Evolutionary conservation across 2,888 invertebrate genomes (phyloP).

Genomic region (Scaeva pyrastri): DNA sequence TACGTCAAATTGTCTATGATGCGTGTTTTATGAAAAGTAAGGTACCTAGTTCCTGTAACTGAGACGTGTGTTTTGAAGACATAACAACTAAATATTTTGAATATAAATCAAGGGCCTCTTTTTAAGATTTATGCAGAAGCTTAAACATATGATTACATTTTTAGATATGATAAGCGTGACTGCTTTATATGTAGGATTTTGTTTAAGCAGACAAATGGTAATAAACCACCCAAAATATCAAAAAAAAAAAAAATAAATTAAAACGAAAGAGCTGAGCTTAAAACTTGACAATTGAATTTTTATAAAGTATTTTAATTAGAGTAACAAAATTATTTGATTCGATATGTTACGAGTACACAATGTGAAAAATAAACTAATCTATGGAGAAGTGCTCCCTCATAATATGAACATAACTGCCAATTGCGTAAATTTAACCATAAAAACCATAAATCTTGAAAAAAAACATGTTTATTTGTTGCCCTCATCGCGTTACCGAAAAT

Average conservation of each 20-base stretch:
- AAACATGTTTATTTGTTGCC: conserved; percentile 39
- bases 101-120: too few relatives aligned
- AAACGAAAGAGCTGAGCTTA: conserved; percentile 25
- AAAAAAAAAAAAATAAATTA: not conserved
- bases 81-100: not conserved
- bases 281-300: not conserved
- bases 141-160: too few relatives aligned
- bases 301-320: too few relatives aligned
- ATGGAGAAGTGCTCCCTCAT: conserved; percentile 31
- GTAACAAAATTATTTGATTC: too few relatives aligned
- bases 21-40: not conserved
- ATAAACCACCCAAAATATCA: too few relatives aligned
- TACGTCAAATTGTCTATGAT: not conserved
- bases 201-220: too few relatives aligned
- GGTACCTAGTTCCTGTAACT: not conserved
- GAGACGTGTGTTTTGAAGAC: not conserved
- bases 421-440: conserved; percentile 23
- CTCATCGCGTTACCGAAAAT: conserved; percentile 15
- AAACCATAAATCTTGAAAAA: conserved; percentile 2
- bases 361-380: too few relatives aligned
- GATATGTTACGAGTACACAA: too few relatives aligned
- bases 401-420: not conserved
- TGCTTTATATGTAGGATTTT: too few relatives aligned
- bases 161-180: not conserved
- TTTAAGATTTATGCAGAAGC: too few relatives aligned